Evolutionary conservation across 1,140 invertebrate genomes (phyloP).

Genomic region (Ceratoteleas bidentatus): DNA sequence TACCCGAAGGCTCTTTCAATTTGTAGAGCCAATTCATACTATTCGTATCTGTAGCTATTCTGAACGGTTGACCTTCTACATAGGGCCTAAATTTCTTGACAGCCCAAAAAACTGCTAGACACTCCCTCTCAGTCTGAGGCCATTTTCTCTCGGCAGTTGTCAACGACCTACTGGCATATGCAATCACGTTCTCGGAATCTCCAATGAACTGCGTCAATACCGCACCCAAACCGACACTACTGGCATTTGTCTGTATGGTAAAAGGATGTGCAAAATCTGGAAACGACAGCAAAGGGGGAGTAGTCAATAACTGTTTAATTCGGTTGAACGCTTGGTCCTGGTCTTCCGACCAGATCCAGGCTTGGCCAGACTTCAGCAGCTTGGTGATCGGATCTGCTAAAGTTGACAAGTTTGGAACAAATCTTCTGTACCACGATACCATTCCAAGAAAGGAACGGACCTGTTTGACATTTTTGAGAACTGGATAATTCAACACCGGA

Average conservation of each 20-base stretch:
- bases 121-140: constrained; percentile 6
- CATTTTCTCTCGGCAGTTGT: constrained; percentile 1
- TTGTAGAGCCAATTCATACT: constrained; percentile 77
- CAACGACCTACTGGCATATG: constrained; percentile 15
- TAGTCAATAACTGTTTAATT: neutral
- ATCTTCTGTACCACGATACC: constrained; percentile 1
- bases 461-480: neutral
- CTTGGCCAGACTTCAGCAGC: neutral
- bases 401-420: neutral
- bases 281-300: neutral
- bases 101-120: constrained; percentile 6
- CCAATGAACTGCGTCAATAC: neutral
- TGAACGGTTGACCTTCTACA: neutral
- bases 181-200: neutral
- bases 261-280: neutral
- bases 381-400: neutral
- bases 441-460: neutral
- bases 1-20: constrained; percentile 67
- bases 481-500: neutral
- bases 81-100: constrained; percentile 15
- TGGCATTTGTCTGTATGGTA: neutral
- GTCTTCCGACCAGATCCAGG: neutral
- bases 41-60: neutral
- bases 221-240: neutral
- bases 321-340: neutral